phyloP scores from a whole-genome alignment of 2,888 invertebrate species.

The Acanthococcus lagerstroemiae region DNA sequence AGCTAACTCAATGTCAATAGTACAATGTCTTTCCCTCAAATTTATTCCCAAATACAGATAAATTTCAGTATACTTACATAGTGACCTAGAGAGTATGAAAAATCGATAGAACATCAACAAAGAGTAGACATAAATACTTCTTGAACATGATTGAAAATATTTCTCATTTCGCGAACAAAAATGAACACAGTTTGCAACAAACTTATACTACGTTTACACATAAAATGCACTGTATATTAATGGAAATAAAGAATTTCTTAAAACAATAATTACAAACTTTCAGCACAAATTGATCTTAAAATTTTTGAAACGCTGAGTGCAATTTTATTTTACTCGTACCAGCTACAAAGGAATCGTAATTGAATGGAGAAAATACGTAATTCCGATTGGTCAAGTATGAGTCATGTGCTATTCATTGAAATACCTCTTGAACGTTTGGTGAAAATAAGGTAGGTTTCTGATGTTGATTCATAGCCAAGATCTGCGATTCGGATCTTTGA shows the following conservation, averaged over 20 bases:
- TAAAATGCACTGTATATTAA: neutral
- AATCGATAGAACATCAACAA: slow-evolving; percentile 26
- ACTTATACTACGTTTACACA: neutral
- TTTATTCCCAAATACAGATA: too few species aligned
- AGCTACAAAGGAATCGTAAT: slow-evolving; percentile 10
- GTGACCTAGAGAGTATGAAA: slow-evolving; percentile 26
- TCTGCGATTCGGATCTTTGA: too few species aligned
- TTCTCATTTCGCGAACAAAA: neutral
- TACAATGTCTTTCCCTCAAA: too few species aligned
- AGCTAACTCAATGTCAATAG: too few species aligned
- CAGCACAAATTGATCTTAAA: neutral
- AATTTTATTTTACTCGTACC: too few species aligned
- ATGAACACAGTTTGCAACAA: neutral
- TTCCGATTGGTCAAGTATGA: neutral
- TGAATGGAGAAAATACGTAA: slow-evolving; percentile 4
- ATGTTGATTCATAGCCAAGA: too few species aligned
- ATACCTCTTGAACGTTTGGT: neutral
- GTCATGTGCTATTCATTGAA: slow-evolving; percentile 27
- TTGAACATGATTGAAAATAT: too few species aligned
- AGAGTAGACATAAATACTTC: slow-evolving; percentile 8
- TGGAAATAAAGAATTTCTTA: neutral
- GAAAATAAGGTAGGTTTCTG: neutral
- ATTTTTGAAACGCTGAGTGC: neutral
- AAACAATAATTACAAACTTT: neutral
- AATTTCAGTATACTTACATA: slow-evolving; percentile 22